These are phyloP conservation scores for Prosopocoilus inquinatus DNA, from an alignment of 2,888 invertebrate genomes.

Conservation along the genomic window DNA sequence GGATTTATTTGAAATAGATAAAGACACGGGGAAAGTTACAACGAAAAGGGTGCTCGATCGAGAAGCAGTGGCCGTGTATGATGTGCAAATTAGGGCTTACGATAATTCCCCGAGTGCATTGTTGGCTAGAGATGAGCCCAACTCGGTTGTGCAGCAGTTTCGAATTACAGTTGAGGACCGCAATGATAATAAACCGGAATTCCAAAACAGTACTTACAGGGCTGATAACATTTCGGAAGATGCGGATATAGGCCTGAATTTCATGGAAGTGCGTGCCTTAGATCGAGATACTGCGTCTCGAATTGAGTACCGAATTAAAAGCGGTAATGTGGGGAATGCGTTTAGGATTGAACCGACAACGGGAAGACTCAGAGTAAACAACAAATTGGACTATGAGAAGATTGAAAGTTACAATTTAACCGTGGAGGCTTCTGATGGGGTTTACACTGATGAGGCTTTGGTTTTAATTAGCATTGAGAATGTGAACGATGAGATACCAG, in stretches of 20 bases:
- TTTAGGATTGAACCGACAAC: conserved; percentile 83
- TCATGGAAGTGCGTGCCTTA: conserved; percentile 83
- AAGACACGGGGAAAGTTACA: conserved; percentile 83
- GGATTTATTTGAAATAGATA: conserved; percentile 81
- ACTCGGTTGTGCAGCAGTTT: conserved; percentile 77
- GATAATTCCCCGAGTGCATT: conserved; percentile 87
- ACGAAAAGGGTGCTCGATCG: conserved; percentile 81
- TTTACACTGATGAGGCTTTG: conserved; percentile 76
- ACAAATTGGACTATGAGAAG: conserved; percentile 77
- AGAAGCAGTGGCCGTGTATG: conserved; percentile 80
- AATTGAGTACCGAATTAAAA: conserved; percentile 82
- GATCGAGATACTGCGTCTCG: conserved; percentile 88
- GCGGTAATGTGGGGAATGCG: conserved; percentile 82
- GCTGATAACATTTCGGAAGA: conserved; percentile 79
- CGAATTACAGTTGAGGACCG: conserved; percentile 91
- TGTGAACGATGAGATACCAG: conserved; percentile 90
- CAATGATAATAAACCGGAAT: conserved; percentile 92
- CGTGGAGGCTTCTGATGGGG: conserved; percentile 80
- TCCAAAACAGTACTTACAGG: conserved; percentile 72
- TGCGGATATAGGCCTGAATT: conserved; percentile 77
- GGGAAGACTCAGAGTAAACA: conserved; percentile 80
- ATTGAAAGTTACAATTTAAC: conserved; percentile 82
- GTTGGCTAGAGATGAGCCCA: conserved; percentile 64
- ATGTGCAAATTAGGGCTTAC: conserved; percentile 84
- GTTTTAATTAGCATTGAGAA: conserved; percentile 85